phyloP scores from a whole-genome alignment of 1,140 invertebrate species.

The Scylla paramamosain region DNA sequence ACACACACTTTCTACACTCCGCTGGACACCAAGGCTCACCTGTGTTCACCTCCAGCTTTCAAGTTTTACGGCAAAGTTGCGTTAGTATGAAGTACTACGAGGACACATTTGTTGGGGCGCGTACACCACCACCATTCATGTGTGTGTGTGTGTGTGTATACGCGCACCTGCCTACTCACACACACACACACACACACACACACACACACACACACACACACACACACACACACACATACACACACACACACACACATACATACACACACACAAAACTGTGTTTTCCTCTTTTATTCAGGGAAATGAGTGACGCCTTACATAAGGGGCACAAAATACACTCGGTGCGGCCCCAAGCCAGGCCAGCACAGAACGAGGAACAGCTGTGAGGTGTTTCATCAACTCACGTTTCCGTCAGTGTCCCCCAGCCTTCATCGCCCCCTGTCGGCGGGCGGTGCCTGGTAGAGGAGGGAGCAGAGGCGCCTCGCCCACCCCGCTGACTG shows the following conservation, averaged over 20 bases:
- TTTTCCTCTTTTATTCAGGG: background rate
- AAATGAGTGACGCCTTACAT: slow-evolving; percentile 22
- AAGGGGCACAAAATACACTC: slow-evolving; percentile 1
- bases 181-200: background rate
- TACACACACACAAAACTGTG: too few species aligned
- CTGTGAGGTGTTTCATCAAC: slow-evolving; percentile 42
- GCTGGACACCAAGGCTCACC: too few species aligned
- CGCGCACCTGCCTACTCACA: background rate
- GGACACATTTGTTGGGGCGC: too few species aligned
- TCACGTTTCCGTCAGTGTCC: slow-evolving; percentile 40
- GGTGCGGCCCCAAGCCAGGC: background rate
- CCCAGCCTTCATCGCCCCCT: slow-evolving; percentile 27
- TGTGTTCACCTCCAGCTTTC: too few species aligned
- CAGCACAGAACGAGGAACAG: slow-evolving; percentile 30
- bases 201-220: too few species aligned
- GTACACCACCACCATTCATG: too few species aligned
- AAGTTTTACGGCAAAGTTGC: too few species aligned
- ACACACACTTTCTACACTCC: too few species aligned
- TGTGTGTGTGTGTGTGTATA: too few species aligned
- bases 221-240: too few species aligned
- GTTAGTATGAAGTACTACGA: too few species aligned
- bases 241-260: too few species aligned
- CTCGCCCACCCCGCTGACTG: slow-evolving; percentile 31
- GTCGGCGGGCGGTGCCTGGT: background rate
- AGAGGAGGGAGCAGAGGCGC: background rate